Base-by-base conservation (phyloP, 2,888 invertebrate species). In the Drosophila phalerata region DNA sequence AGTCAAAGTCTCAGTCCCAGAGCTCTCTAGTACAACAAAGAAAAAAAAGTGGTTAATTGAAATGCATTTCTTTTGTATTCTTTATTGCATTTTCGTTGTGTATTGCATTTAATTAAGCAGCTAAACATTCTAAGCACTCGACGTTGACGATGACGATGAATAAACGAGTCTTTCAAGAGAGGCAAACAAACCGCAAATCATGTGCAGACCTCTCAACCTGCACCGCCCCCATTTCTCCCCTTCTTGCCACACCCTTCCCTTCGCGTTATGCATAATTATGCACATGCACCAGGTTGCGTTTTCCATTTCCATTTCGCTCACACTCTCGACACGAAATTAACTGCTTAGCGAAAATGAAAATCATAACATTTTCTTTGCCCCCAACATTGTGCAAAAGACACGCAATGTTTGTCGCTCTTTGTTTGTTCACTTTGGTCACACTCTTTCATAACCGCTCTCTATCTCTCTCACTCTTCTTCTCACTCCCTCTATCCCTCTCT, bases 101-200 rank as follows among this genome's bases (percentile, higher is more conserved):
- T 71, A 75, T 69, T 73, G 78, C 79, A 82, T 82, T 79, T 75
- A 82, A 79, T 79, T 82, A 79, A 79, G 76, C 70, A 53, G 66
- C 80, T 79, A 82, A 79, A 68, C 76, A 82, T 78, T 49, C 64
- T 38, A 49, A 63, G 51, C 80, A 51, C 71, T 70, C 69, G 53
- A 58, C 43, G 58, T 38, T 66, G 65, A 81, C 62, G 49, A 71
- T 68, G 68, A 62, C 58, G 55, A 71, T 45, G 51, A 70, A 66
- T 67, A 62, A 73, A 74, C 55, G 48, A 67, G 49, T 43, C 57
- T 42, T 42, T 25, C 25, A n/a, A 52, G 38, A 42, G 37, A 34
- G 42, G 49, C 58, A 45, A 62, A 42, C 58, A 71, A 60, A 72
- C 68, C 52, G 62, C 78, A 68, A 80, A 68, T 77, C 81, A 80